Evolutionary conservation across 2,113 vertebrate species (phyloP).

Genomic region (Psephotus haematonotus): DNA sequence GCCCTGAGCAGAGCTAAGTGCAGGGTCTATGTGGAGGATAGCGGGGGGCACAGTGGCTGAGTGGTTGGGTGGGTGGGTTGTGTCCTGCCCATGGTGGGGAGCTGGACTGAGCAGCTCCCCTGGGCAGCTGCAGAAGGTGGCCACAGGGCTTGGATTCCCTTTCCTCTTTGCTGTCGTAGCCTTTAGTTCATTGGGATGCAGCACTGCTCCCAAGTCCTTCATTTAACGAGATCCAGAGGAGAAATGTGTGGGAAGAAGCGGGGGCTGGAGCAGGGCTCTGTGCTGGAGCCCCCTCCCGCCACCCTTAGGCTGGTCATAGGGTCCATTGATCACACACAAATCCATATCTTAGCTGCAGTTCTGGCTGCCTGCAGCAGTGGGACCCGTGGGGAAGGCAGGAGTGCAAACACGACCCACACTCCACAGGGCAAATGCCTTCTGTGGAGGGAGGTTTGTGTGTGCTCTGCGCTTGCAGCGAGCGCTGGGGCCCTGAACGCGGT

Average conservation of each 20-base stretch:
- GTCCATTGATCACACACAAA: accelerated
- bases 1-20: background rate
- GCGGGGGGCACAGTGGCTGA: no score
- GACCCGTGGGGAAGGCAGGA: background rate
- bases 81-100: background rate
- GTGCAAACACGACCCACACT: background rate
- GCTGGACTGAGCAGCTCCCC: background rate
- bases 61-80: background rate
- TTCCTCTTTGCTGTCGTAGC: background rate
- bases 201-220: background rate
- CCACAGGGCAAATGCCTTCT: background rate
- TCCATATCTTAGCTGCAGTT: accelerated
- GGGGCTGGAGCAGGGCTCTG: background rate
- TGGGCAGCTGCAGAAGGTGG: background rate
- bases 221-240: accelerated
- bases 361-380: background rate
- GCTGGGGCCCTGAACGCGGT: background rate
- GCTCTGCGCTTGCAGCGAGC: background rate
- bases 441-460: background rate
- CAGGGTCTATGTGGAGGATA: accelerated
- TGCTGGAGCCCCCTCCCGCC: background rate
- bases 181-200: background rate
- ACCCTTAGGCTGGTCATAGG: accelerated
- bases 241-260: background rate
- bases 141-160: background rate